Percentiles rank a stretch among this genome's conserved stretches.
These are phyloP conservation scores for Polyploca ridens DNA, from an alignment of 2,888 invertebrate genomes.

Conservation along the genomic window DNA sequence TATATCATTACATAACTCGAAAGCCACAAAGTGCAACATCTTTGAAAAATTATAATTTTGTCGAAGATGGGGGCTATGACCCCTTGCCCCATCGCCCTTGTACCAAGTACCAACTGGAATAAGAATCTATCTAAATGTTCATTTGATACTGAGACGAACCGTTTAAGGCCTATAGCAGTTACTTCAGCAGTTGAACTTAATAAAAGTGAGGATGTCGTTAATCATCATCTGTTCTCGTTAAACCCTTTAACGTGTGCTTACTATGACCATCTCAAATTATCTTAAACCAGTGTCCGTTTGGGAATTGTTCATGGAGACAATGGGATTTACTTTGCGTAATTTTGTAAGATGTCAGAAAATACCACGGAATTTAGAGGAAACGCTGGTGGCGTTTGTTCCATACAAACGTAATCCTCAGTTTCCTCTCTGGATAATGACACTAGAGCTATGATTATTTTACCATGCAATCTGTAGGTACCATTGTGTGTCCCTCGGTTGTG, in stretches of 20 bases:
- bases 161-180: neutral
- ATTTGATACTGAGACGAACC: neutral
- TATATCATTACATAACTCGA: too few relatives aligned
- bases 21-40: too few relatives aligned
- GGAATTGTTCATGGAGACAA: neutral
- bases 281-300: neutral
- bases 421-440: too few relatives aligned
- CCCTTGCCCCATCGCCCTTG: neutral
- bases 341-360: neutral
- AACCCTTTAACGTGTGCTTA: slow-evolving; percentile 2
- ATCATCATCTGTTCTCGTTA: slow-evolving; percentile 3
- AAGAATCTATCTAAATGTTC: neutral
- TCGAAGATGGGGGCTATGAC: neutral
- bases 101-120: too few relatives aligned
- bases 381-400: too few relatives aligned
- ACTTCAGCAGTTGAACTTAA: neutral
- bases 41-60: too few relatives aligned
- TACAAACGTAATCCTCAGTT: too few relatives aligned
- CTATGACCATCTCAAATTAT: neutral
- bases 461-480: too few relatives aligned
- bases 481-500: too few relatives aligned
- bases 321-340: neutral
- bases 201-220: slow-evolving; percentile 3
- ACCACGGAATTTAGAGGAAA: too few relatives aligned
- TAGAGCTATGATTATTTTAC: too few relatives aligned